Base-by-base conservation (phyloP, 1,140 invertebrate genomes). In the Hylaeus anthracinus region DNA sequence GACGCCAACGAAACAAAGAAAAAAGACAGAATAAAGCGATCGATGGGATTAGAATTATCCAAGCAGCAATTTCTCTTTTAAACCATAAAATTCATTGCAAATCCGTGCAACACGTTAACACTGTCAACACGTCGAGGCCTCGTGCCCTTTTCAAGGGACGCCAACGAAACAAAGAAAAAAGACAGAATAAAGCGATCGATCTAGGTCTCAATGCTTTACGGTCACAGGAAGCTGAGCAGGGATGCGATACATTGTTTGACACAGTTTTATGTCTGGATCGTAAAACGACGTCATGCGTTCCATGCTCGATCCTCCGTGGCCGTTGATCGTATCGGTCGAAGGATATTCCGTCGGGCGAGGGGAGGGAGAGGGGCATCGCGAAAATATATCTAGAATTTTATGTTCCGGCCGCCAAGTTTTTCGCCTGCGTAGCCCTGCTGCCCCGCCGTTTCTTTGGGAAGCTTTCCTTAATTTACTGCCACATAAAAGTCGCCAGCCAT, bases 391-490 rank as follows among this genome's bases (percentile, higher is more conserved):
- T 56, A 45, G 53, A 70, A 72, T 76, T 86, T 86, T 86, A 85
- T 82, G 84, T 26, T n/a, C 73, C 51, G 14, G 0, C 48, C 12
- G 55, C 69, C 55, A 77, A 78, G 69, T 60, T 78, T 63, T 73
- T 86, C 84, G 74, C 83, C 61, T 39, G 51, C 81, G 55, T 60
- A 48, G 64, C 65, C 55, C 41, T 39, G 66, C 81, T 63, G 71
- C 75, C 58, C 43, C 66, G 65, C 55, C 65, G 55, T 74, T 78
- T 83, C 67, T 43, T 60, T 8, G 43, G 39, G 45, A 66, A 74
- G 48, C 48, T 67, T 43, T 39, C 72, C 82, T 82, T 86, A 85
- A 86, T 86, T 86, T 86, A 86, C 84, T 72, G 65, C 63, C 70
- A 70, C 84, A 86, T 86, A 86, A 86, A 86, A 71, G 78, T 85